Evolutionary conservation across 2,113 vertebrate genomes (phyloP).

Genomic region (Genyomyrus donnyi): DNA sequence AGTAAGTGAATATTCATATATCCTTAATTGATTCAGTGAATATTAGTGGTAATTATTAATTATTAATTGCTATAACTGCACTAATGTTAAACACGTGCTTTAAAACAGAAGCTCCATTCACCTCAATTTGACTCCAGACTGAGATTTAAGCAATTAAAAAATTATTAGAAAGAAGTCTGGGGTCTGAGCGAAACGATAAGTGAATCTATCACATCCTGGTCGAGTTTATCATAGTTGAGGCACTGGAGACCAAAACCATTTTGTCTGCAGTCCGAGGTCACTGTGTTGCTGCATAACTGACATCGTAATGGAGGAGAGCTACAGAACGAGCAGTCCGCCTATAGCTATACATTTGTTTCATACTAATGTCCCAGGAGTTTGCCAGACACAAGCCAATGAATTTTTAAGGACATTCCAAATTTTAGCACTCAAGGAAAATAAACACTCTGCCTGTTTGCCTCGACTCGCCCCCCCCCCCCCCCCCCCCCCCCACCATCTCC

Average conservation of each 20-base stretch:
- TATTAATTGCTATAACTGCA: not conserved
- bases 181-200: not conserved
- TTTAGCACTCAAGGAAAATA: conserved; percentile 8
- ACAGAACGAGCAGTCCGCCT: not conserved
- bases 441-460: conserved; percentile 1
- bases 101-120: not conserved
- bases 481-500: conserved; percentile 10
- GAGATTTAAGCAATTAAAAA: not conserved
- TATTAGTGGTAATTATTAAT: not conserved
- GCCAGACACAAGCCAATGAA: conserved; percentile 5
- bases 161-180: not conserved
- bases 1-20: not conserved
- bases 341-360: conserved; percentile 1
- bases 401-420: not conserved
- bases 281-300: not conserved
- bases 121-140: not conserved
- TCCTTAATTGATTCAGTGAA: not conserved
- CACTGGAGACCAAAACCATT: not conserved
- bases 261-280: not conserved
- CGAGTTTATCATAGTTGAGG: not conserved
- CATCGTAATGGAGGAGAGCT: not conserved
- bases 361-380: not conserved
- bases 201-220: not conserved
- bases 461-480: not conserved
- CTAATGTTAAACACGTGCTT: not conserved